These are phyloP conservation scores for Echiichthys vipera DNA, from an alignment of 2,797 vertebrate genomes.

Conservation along the genomic window DNA sequence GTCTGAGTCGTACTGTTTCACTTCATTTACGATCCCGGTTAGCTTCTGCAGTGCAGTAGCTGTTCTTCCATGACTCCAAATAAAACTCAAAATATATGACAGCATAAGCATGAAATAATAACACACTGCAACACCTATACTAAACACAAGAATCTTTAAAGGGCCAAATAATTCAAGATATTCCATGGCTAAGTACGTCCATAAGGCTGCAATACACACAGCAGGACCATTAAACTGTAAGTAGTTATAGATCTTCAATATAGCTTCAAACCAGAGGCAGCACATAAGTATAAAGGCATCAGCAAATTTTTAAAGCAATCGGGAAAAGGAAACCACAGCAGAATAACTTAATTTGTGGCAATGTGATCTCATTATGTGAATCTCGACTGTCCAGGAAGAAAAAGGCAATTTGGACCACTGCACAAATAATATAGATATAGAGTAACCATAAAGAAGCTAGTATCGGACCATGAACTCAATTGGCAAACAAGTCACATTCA, in stretches of 20 bases:
- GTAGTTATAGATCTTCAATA: conserved; percentile 43
- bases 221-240: conserved; percentile 25
- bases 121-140: not conserved
- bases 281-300: conserved; percentile 20
- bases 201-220: conserved; percentile 11
- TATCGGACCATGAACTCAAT: conserved; percentile 15
- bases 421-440: conserved; percentile 17
- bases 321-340: conserved; percentile 43
- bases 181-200: conserved; percentile 16
- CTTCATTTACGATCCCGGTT: not conserved
- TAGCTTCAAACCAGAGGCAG: conserved; percentile 23
- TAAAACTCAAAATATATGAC: conserved; percentile 12
- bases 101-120: conserved; percentile 3
- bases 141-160: conserved; percentile 19
- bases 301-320: conserved; percentile 36
- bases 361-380: conserved; percentile 49
- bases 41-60: not conserved
- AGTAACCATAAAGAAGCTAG: conserved; percentile 14
- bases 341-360: conserved; percentile 47
- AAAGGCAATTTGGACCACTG: conserved; percentile 10
- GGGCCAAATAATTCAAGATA: conserved; percentile 18
- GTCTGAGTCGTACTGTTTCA: not conserved
- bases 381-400: conserved; percentile 24
- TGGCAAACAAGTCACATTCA: conserved; percentile 40
- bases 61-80: not conserved